Base-by-base conservation (phyloP, 2,797 vertebrate species). In the Crenichthys baileyi region DNA sequence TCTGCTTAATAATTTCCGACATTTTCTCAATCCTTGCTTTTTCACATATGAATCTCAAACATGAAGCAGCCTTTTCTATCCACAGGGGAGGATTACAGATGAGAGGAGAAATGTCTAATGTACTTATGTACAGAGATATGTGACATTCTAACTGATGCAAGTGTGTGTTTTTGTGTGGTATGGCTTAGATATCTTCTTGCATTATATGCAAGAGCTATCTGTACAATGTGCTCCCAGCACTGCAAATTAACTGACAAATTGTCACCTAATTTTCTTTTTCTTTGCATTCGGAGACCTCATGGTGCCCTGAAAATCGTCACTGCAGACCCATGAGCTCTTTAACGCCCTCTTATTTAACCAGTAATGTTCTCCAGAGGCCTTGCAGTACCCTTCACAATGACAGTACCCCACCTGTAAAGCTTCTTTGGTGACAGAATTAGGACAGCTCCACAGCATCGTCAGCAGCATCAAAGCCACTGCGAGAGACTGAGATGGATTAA, bases 341-440 rank as follows among this genome's bases (percentile, higher is more conserved):
- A 36, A 79, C 78, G 75, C 65, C 51, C 58, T 77, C 76, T 81
- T 76, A 83, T 89, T 75, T 79, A 22, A 68, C 76, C 72, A 1
- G 61, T 18, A 74, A 68, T 68, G 71, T 73, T 81, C 82, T 79
- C 85, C 83, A 44, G 63, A 75, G 85, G 68, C 75, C 72, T 77
- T 72, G 79, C 82, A 79, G 81, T 89, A 70, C 77, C 53, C 44
- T n/a, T 82, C 83, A 71, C 41, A 22, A 29, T 74, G 77, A 87
- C 82, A 85, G 80, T 77, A 84, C 63, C 60, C 83, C 89, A 90
- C 88, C 90, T 91, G 91, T 83, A 55, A 79, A 85, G 78, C 80
- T 60, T 76, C 88, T 81, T 82, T 72, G 75, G 83, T 93, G 94
- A 94, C 93, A 94, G 93, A 94, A 94, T 94, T 85, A 80, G 93